phyloP scores from a whole-genome alignment of 2,797 vertebrate genomes.

The Crocodylus rhombifer region DNA sequence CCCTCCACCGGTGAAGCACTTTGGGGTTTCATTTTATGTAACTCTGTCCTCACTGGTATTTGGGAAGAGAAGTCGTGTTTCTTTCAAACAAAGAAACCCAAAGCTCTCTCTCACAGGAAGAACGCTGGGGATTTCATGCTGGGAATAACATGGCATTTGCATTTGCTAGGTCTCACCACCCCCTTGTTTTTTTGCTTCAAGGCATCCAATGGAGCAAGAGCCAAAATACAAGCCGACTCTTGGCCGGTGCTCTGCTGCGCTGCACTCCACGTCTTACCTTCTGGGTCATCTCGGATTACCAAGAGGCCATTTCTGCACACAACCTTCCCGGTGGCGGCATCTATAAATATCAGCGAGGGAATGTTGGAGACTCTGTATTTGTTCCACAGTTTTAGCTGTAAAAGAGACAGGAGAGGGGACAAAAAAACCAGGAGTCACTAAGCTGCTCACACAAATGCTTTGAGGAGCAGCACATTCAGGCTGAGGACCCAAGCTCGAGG shows the following conservation, averaged over 20 bases:
- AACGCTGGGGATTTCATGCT: slow-evolving; percentile 54
- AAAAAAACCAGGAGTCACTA: not conserved
- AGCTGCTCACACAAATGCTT: accelerated
- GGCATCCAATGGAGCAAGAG: not conserved
- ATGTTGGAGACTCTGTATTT: slow-evolving; percentile 99
- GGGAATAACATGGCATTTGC: slow-evolving; percentile 44
- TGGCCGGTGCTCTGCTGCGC: not conserved
- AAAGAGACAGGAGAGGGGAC: slow-evolving; percentile 32
- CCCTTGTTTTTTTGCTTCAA: not conserved
- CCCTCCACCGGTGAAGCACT: slow-evolving; percentile 2
- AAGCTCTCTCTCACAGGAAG: slow-evolving; percentile 65
- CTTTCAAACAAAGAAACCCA: slow-evolving; percentile 65
- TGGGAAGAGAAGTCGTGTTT: slow-evolving; percentile 67
- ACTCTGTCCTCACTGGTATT: slow-evolving; percentile 69
- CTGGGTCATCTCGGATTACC: slow-evolving; percentile 96
- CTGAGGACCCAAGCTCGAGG: not conserved
- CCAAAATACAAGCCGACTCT: not conserved
- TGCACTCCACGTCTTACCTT: slow-evolving; percentile 84
- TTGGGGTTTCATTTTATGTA: slow-evolving; percentile 31
- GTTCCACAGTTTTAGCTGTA: slow-evolving; percentile 98
- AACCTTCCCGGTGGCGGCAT: slow-evolving; percentile 91
- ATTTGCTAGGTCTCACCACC: slow-evolving; percentile 32
- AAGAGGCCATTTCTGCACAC: slow-evolving; percentile 96
- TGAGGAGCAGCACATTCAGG: not conserved
- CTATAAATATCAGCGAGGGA: slow-evolving; percentile 97